Conservation (phyloP, 2,797 vertebrate genomes). For the Sphaeramia orbicularis region DNA sequence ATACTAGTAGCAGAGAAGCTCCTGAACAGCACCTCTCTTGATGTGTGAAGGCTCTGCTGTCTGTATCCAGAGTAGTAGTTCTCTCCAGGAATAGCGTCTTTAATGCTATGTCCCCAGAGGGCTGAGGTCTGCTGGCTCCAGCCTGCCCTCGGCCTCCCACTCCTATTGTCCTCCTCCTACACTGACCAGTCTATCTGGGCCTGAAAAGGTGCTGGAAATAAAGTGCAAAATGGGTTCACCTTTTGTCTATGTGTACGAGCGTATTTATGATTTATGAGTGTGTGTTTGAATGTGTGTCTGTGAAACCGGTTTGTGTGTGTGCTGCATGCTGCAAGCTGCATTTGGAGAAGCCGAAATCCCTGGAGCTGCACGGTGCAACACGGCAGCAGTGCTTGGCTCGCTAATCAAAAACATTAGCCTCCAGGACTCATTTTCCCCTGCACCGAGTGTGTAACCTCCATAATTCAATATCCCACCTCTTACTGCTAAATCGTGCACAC, state of each 20-base stretch:
- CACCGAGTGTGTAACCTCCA: constrained; percentile 74
- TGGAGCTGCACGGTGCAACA: constrained; percentile 61
- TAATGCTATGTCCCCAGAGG: constrained; percentile 77
- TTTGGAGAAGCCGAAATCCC: constrained; percentile 64
- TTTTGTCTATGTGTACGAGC: constrained; percentile 71
- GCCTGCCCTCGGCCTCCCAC: constrained; percentile 71
- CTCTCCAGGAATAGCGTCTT: constrained; percentile 73
- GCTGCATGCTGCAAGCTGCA: constrained; percentile 38
- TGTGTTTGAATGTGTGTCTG: constrained; percentile 10
- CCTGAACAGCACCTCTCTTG: constrained; percentile 77
- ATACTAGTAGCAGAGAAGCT: constrained; percentile 67
- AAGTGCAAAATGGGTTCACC: constrained; percentile 78
- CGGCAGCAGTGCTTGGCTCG: constrained; percentile 52
- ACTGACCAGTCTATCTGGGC: constrained; percentile 78
- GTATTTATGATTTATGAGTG: constrained; percentile 81
- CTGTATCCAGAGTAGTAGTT: constrained; percentile 57
- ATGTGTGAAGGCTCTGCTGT: constrained; percentile 70
- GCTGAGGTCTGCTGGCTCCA: constrained; percentile 63
- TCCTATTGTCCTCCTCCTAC: constrained; percentile 83
- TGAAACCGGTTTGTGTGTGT: constrained; percentile 24
- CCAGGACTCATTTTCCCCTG: constrained; percentile 72
- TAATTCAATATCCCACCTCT: constrained; percentile 80
- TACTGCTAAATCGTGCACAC: constrained; percentile 67
- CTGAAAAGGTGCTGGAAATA: constrained; percentile 73
- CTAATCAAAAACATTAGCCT: constrained; percentile 84